Evolutionary conservation across 2,113 vertebrate species (phyloP), one percentile per base, ranked within the genome.

Genomic region (Ploceus nigricollis): DNA sequence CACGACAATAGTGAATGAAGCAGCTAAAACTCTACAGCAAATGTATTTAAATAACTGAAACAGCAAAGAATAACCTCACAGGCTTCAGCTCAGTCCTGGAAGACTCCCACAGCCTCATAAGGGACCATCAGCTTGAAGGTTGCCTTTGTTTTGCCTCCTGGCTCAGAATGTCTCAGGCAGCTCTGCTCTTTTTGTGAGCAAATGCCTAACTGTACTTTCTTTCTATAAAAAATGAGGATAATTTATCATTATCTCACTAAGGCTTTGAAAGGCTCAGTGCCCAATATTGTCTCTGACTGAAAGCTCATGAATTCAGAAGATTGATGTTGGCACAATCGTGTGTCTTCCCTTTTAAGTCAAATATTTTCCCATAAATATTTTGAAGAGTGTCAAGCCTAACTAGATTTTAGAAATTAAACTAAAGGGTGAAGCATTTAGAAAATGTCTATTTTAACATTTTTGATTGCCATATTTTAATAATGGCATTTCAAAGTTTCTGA

Each of bases 341-440:
- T 50, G 68, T 48, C 70, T 93, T 90, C 47, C 35, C 42, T 95
- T 91, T 77, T 54, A 90, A 92, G 47, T 78, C 33, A 89, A 94
- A 94, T 83, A 80, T 86, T 93, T 96, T 73, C 35, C 57, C 10
- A 64, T 85, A 90, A 92, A 88, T 79, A 93, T 85, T 96, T 90
- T 88, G 60, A 27, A 85, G 10, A 72, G 2, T 51, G 60, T 76
- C 65, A 94, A 90, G 27, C 14, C 16, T 68, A 75, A 58, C 33
- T 17, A 75, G 35, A 82, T 71, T 66, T 81, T 44, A 66, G 53
- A 92, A 90, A 90, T 71, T 56, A 73, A 84, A 73, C 16, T 73
- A 44, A 84, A 82, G 28, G 1, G 5, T 35, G 37, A 87, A 66
- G 9, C 22, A 56, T 50, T 79, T 63, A 75, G 25, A 91, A 90